Conservation (phyloP, 2,888 invertebrate species). For the Papilio demoleus region DNA sequence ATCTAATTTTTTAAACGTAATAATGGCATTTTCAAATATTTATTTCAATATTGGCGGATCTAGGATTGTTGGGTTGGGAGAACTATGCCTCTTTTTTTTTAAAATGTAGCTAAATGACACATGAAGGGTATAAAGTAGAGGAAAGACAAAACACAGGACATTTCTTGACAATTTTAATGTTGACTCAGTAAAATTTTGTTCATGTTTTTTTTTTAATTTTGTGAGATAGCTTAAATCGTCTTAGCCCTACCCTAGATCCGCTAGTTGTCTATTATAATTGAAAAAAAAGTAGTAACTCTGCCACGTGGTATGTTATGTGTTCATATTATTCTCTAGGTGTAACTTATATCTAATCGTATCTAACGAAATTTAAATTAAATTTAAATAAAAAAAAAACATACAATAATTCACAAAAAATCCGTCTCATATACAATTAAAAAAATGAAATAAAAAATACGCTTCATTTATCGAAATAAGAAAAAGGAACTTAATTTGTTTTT, state of each 20-base stretch:
- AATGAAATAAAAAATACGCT: constrained; percentile 25
- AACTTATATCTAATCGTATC: constrained; percentile 39
- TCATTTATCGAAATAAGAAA: constrained; percentile 15
- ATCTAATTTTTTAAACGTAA: constrained; percentile 22
- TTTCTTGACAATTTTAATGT: too few relatives aligned
- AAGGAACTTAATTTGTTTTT: not conserved
- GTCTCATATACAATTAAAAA: constrained; percentile 38
- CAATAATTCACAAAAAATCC: constrained; percentile 35
- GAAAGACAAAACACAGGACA: too few relatives aligned
- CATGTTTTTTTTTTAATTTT: not conserved
- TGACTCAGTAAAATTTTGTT: not conserved
- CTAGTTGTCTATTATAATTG: not conserved
- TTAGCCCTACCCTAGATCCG: not conserved
- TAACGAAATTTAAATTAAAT: constrained; percentile 26
- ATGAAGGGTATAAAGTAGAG: too few relatives aligned
- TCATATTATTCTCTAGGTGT: constrained; percentile 41
- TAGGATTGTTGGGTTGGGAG: not conserved
- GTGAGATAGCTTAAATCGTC: not conserved
- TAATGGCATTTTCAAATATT: constrained; percentile 36
- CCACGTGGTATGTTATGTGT: constrained; percentile 41
- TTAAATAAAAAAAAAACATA: constrained; percentile 13
- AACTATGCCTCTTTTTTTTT: not conserved
- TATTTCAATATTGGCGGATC: constrained; percentile 22
- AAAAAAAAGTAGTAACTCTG: constrained; percentile 34
- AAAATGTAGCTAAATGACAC: too few relatives aligned